A percentile compares a stretch with the other conserved stretches of the same genome.
phyloP scores from a whole-genome alignment of 2,888 invertebrate species.

The Crossocerus cetratus region DNA sequence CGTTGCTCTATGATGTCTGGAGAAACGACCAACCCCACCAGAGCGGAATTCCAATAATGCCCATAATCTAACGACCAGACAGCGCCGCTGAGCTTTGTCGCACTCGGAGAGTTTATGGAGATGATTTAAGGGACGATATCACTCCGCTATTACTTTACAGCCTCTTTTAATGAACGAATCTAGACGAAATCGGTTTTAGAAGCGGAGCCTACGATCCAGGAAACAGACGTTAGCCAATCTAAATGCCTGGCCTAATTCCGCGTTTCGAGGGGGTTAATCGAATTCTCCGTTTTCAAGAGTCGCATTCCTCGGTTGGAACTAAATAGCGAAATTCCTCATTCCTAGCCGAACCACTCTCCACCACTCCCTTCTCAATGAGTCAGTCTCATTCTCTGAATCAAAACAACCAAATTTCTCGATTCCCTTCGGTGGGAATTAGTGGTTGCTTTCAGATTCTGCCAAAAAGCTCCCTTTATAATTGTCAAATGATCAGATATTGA shows the following conservation, averaged over 20 bases:
- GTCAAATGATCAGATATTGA: no score
- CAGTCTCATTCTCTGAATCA: neutral
- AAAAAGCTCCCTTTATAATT: neutral
- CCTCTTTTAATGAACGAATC: no score
- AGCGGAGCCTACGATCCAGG: no score
- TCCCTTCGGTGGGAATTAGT: neutral
- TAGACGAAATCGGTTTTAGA: no score
- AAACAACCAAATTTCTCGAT: neutral
- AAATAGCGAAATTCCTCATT: neutral
- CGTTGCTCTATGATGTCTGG: neutral
- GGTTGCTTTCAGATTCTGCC: neutral
- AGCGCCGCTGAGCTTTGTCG: no score
- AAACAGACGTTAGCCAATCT: neutral
- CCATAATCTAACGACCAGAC: neutral
- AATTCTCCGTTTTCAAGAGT: slow-evolving; percentile 1
- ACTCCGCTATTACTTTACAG: no score
- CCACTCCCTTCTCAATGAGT: neutral
- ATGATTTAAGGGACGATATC: no score
- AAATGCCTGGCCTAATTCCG: neutral
- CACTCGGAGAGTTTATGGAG: no score
- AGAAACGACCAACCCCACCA: neutral
- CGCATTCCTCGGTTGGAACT: neutral
- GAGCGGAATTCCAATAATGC: slow-evolving; percentile 2
- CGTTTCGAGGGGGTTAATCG: neutral
- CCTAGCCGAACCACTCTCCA: neutral